Conservation (phyloP, 2,113 vertebrate species). For the Etheostoma cragini region DNA sequence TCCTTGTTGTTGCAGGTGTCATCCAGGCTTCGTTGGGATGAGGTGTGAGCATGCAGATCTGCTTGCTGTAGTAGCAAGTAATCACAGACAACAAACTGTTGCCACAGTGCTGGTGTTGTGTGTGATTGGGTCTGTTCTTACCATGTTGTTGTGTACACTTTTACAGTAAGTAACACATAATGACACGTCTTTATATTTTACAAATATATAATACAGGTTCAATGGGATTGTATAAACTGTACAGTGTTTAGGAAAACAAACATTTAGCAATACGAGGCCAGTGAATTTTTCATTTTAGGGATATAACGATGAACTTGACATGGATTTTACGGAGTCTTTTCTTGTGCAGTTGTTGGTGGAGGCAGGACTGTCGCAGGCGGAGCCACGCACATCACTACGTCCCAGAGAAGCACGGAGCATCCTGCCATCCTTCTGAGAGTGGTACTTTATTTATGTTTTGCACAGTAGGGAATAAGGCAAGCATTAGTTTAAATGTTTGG, state of each 20-base stretch:
- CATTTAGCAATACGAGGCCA: not conserved
- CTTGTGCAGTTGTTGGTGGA: conserved; percentile 88
- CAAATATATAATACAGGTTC: not conserved
- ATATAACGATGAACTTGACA: not conserved
- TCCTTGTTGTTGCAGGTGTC: conserved; percentile 84
- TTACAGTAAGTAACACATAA: conserved; percentile 89
- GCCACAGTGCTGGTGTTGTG: conserved; percentile 91
- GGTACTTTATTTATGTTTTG: conserved; percentile 71
- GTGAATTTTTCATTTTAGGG: too few species aligned
- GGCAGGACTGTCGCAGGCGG: conserved; percentile 85
- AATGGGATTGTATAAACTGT: not conserved
- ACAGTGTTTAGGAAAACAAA: not conserved
- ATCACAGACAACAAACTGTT: conserved; percentile 92
- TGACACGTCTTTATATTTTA: not conserved
- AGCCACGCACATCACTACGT: conserved; percentile 79
- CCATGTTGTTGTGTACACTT: conserved; percentile 88
- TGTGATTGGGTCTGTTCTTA: conserved; percentile 87
- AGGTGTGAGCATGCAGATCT: conserved; percentile 96
- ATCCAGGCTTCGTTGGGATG: conserved; percentile 89
- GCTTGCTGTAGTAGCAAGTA: conserved; percentile 94
- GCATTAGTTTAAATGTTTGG: not conserved
- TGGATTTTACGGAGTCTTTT: not conserved
- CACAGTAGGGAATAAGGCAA: not conserved
- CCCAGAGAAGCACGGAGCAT: conserved; percentile 83
- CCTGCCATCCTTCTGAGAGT: conserved; percentile 88